Percentiles rank a stretch among this genome's conserved stretches.
These are phyloP conservation scores for Pampusana beccarii DNA, from an alignment of 2,113 vertebrate species.

Conservation along the genomic window DNA sequence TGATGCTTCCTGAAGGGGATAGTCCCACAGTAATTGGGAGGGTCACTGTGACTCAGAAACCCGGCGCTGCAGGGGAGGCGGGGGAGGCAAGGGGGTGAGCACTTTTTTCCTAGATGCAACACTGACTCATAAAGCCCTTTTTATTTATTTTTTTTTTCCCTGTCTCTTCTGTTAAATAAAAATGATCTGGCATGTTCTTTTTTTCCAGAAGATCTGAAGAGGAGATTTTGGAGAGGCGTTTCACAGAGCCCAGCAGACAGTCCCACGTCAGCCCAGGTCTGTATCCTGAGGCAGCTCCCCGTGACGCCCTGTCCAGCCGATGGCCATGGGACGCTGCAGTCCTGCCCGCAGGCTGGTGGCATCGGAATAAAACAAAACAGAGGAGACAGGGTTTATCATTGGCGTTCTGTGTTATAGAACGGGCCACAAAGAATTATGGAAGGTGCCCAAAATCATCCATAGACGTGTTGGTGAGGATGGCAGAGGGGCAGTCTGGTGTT, in stretches of 20 bases:
- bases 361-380: background rate
- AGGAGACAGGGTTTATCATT: background rate
- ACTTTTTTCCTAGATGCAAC: conserved; percentile 24
- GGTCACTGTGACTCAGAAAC: conserved; percentile 55
- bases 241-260: background rate
- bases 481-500: background rate
- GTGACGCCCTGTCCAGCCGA: rapidly evolving
- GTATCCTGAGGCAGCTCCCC: background rate
- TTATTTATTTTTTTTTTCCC: background rate
- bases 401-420: background rate
- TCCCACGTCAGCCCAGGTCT: background rate
- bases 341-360: background rate
- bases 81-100: background rate
- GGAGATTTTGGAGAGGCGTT: background rate
- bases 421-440: background rate
- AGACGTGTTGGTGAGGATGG: rapidly evolving
- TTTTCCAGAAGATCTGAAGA: conserved; percentile 1
- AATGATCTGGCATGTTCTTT: background rate
- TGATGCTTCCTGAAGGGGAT: background rate
- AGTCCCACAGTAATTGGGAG: conserved; percentile 30
- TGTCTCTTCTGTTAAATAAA: background rate
- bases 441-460: background rate
- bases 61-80: background rate
- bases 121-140: conserved; percentile 48
- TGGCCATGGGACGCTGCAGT: rapidly evolving